phyloP scores from a whole-genome alignment of 2,888 invertebrate genomes.

The Carcina quercana region DNA sequence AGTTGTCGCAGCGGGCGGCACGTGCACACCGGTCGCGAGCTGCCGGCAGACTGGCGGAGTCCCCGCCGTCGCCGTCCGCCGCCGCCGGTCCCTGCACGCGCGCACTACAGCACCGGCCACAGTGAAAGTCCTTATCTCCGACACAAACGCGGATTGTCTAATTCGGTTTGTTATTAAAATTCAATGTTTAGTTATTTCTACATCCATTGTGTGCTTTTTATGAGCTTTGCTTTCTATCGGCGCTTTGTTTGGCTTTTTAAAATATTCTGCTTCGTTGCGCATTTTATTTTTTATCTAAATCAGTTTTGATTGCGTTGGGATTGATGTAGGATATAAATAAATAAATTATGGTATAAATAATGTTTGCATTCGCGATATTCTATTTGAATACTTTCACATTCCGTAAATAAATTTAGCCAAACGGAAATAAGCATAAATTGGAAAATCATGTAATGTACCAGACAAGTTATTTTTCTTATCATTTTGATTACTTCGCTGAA shows the following conservation, averaged over 20 bases:
- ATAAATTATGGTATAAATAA: too few species aligned
- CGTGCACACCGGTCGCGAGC: slow-evolving; percentile 51
- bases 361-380: too few species aligned
- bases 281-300: too few species aligned
- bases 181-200: background rate
- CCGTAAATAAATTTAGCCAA: too few species aligned
- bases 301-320: too few species aligned
- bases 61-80: slow-evolving; percentile 35
- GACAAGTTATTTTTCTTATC: too few species aligned
- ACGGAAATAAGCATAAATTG: too few species aligned
- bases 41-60: slow-evolving; percentile 58
- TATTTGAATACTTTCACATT: too few species aligned
- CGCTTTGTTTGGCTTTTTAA: slow-evolving; percentile 1
- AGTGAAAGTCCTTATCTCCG: slow-evolving; percentile 46
- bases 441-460: too few species aligned
- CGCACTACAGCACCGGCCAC: slow-evolving; percentile 9
- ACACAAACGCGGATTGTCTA: slow-evolving; percentile 6
- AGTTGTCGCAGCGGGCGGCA: slow-evolving; percentile 27
- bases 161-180: slow-evolving; percentile 4
- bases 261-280: background rate
- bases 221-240: slow-evolving; percentile 1
- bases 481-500: too few species aligned
- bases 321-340: too few species aligned
- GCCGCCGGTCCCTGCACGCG: slow-evolving; percentile 9
- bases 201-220: slow-evolving; percentile 4